Evolutionary conservation across 2,888 invertebrate genomes (phyloP).

Genomic region (Lycophotia porphyrea): DNA sequence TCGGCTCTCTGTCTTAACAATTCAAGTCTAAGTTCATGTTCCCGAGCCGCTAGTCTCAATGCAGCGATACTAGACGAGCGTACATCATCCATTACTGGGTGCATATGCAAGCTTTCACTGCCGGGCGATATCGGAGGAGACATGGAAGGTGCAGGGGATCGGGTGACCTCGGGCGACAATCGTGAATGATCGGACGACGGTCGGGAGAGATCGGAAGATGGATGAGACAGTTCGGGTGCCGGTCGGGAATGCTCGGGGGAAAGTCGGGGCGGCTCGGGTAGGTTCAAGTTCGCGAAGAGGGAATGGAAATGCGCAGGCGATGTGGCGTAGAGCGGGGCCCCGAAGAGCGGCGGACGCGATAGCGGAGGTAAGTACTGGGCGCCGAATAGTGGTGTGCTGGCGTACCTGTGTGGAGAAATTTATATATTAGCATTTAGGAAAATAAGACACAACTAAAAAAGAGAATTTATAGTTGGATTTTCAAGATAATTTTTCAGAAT

Average conservation of each 20-base stretch:
- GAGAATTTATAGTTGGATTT: background rate
- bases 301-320: slow-evolving; percentile 94
- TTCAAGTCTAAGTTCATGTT: slow-evolving; percentile 96
- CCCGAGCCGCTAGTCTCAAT: slow-evolving; percentile 95
- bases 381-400: slow-evolving; percentile 84
- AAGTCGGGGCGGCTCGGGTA: slow-evolving; percentile 84
- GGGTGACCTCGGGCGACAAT: slow-evolving; percentile 75
- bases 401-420: slow-evolving; percentile 79
- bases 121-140: slow-evolving; percentile 90
- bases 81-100: slow-evolving; percentile 91
- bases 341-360: slow-evolving; percentile 83
- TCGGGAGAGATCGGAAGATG: slow-evolving; percentile 71
- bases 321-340: slow-evolving; percentile 85
- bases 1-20: slow-evolving; percentile 93
- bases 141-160: slow-evolving; percentile 83
- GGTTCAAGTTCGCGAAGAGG: slow-evolving; percentile 94
- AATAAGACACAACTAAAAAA: background rate
- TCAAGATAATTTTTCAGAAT: background rate
- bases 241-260: slow-evolving; percentile 80
- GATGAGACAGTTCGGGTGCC: slow-evolving; percentile 79
- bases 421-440: slow-evolving; percentile 11
- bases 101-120: slow-evolving; percentile 86
- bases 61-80: slow-evolving; percentile 96
- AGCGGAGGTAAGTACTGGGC: slow-evolving; percentile 85
- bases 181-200: slow-evolving; percentile 72